These are phyloP conservation scores for Steinernema feltiae DNA, from an alignment of 1,140 invertebrate genomes.

Conservation along the genomic window DNA sequence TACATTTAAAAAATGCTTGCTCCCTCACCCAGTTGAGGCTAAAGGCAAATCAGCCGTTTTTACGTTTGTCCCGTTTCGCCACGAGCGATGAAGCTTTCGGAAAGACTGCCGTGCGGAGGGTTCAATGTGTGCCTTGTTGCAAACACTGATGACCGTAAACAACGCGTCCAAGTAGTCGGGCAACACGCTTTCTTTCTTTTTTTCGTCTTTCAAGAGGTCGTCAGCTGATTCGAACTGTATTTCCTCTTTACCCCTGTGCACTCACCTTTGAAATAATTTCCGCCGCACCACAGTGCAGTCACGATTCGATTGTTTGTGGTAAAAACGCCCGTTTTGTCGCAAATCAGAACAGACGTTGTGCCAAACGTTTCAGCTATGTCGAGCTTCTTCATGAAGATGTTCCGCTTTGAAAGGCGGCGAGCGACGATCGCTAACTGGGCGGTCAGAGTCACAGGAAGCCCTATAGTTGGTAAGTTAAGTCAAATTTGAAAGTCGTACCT, in stretches of 20 bases:
- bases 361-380: slow-evolving; percentile 42
- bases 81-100: slow-evolving; percentile 5
- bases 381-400: slow-evolving; percentile 38
- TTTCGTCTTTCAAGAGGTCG: neutral
- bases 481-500: slow-evolving; percentile 24
- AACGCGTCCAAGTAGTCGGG: slow-evolving; percentile 7
- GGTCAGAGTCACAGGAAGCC: slow-evolving; percentile 44
- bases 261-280: neutral
- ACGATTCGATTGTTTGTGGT: slow-evolving; percentile 26
- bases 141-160: slow-evolving; percentile 19
- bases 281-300: slow-evolving; percentile 22
- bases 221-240: neutral
- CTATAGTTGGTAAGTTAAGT: slow-evolving; percentile 20
- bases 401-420: slow-evolving; percentile 31
- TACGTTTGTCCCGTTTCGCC: slow-evolving; percentile 11
- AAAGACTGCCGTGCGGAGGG: neutral
- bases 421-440: slow-evolving; percentile 41
- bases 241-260: neutral
- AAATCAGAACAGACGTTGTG: slow-evolving; percentile 37
- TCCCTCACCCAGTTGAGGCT: neutral
- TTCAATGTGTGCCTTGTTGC: slow-evolving; percentile 21
- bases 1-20: neutral
- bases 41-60: slow-evolving; percentile 16
- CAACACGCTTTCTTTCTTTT: neutral
- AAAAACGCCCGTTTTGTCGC: slow-evolving; percentile 29